Conservation (phyloP, 2,113 vertebrate genomes). For the Empidonax traillii region DNA sequence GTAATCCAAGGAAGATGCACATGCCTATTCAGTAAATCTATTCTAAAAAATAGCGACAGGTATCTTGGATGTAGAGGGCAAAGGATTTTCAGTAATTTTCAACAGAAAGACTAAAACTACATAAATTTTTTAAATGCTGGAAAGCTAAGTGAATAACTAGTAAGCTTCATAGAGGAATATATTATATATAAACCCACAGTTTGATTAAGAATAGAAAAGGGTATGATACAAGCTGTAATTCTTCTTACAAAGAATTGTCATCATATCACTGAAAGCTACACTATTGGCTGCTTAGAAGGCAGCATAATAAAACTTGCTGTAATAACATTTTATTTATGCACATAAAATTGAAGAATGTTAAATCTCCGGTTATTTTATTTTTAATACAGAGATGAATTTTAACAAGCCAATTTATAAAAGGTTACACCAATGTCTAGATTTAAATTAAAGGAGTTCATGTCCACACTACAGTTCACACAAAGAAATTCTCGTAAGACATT, state of each 20-base stretch:
- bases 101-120: background rate
- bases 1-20: background rate
- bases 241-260: background rate
- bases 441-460: slow-evolving; percentile 34
- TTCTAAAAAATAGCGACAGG: background rate
- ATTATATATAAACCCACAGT: background rate
- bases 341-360: slow-evolving; percentile 29
- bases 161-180: background rate
- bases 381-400: slow-evolving; percentile 45
- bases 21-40: background rate
- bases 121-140: background rate
- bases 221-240: background rate
- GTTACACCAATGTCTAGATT: slow-evolving; percentile 22
- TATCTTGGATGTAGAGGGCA: background rate
- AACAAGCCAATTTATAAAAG: slow-evolving; percentile 47
- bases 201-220: background rate
- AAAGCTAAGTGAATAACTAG: background rate
- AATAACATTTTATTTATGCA: slow-evolving; percentile 52
- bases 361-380: slow-evolving; percentile 21
- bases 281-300: background rate
- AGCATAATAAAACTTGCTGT: background rate
- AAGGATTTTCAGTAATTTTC: background rate
- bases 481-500: background rate
- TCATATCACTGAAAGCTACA: background rate
- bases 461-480: background rate